A percentile compares a stretch with the other conserved stretches of the same genome.
Conservation (phyloP, 2,113 vertebrate species). For the Hemiprocne comata region DNA sequence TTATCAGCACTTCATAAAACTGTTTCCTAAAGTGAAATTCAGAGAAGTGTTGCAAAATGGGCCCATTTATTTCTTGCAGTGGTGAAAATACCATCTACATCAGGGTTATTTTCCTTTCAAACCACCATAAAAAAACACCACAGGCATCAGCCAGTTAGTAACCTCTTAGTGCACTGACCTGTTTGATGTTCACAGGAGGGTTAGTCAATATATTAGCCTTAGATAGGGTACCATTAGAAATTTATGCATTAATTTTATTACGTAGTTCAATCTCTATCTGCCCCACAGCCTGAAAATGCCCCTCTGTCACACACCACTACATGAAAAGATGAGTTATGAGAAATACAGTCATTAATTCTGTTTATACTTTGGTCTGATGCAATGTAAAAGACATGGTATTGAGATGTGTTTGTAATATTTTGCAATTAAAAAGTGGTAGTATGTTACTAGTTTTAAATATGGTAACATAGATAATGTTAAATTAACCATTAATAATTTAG, state of each 20-base stretch:
- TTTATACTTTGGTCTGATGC: neutral
- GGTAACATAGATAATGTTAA: neutral
- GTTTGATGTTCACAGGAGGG: constrained; percentile 23
- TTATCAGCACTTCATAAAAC: neutral
- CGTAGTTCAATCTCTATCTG: neutral
- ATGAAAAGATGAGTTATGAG: neutral
- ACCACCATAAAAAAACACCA: constrained; percentile 17
- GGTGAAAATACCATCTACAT: neutral
- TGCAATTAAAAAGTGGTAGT: neutral
- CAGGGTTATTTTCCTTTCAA: constrained; percentile 25
- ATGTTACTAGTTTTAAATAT: neutral
- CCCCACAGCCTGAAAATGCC: neutral
- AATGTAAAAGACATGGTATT: neutral
- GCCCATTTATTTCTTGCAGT: neutral
- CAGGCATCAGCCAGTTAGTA: constrained; percentile 16
- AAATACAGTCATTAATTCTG: neutral
- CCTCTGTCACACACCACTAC: neutral
- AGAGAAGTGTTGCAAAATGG: constrained; percentile 1
- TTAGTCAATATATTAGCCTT: constrained; percentile 40
- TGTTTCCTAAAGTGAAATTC: neutral
- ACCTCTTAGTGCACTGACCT: constrained; percentile 20
- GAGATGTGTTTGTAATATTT: neutral
- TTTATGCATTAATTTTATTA: neutral
- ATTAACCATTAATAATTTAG: neutral
- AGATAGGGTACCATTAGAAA: constrained; percentile 30